Percentiles rank a stretch among this genome's conserved stretches.
These are phyloP conservation scores for Drosophila orena DNA, from an alignment of 1,140 invertebrate species.

Conservation along the genomic window DNA sequence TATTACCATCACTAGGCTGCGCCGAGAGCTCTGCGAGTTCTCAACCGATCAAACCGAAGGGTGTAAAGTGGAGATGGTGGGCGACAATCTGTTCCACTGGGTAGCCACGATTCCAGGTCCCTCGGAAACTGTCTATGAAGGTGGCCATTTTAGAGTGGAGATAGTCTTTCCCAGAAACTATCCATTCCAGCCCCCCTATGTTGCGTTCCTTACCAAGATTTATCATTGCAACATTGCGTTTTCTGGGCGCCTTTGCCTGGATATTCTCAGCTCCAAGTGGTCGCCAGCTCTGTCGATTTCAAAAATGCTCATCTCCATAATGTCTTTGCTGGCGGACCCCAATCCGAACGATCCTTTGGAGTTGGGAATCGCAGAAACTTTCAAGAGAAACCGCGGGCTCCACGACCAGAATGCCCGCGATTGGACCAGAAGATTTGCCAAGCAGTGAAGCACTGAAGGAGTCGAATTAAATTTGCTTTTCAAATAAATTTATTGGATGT, in stretches of 20 bases:
- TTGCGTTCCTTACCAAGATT: conserved; percentile 92
- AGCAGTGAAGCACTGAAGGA: no score
- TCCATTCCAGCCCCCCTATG: conserved; percentile 91
- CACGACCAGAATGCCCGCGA: conserved; percentile 97
- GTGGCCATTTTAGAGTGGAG: conserved; percentile 91
- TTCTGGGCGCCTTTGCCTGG: conserved; percentile 90
- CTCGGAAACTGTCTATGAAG: conserved; percentile 91
- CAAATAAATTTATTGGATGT: conserved; percentile 73
- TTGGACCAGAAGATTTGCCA: conserved; percentile 95
- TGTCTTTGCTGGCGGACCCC: conserved; percentile 96
- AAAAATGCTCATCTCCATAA: conserved; percentile 97
- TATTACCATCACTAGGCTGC: background rate
- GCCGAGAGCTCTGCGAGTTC: conserved; percentile 5
- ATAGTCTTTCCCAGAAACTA: conserved; percentile 91
- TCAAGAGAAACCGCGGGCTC: conserved; percentile 93
- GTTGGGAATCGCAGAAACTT: conserved; percentile 97
- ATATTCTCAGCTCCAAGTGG: conserved; percentile 95
- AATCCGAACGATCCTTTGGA: conserved; percentile 98
- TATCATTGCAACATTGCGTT: conserved; percentile 92
- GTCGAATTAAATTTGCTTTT: conserved; percentile 35
- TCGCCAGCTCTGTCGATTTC: conserved; percentile 98
- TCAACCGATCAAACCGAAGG: conserved; percentile 7
- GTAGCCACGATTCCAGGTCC: conserved; percentile 85
- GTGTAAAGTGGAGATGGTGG: background rate
- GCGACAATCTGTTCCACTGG: conserved; percentile 25